Percentiles rank a stretch among this genome's conserved stretches.
Evolutionary conservation across 2,113 vertebrate genomes (phyloP).

Genomic region (Rhagologus leucostigma): DNA sequence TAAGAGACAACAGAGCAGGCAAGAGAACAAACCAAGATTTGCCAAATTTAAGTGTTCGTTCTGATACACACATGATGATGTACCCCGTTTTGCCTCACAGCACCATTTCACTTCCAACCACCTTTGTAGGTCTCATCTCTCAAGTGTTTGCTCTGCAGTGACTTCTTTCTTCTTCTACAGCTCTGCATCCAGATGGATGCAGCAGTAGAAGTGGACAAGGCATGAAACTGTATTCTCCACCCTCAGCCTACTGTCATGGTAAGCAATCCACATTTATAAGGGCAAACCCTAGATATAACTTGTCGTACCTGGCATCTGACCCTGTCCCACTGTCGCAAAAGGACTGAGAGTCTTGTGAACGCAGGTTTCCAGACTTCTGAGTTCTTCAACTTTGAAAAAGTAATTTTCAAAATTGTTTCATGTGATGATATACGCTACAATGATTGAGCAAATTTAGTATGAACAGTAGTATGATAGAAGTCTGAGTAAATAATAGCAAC

Average conservation of each 20-base stretch:
- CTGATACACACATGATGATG: neutral
- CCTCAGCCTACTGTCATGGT: neutral
- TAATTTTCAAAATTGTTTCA: neutral
- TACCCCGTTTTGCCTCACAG: neutral
- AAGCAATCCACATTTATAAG: neutral
- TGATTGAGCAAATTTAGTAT: neutral
- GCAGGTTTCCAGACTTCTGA: rapidly evolving
- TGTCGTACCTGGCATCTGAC: neutral
- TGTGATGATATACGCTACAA: neutral
- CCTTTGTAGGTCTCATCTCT: neutral
- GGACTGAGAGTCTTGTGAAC: neutral
- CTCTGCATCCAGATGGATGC: neutral
- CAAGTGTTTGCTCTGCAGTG: rapidly evolving
- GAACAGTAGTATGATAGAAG: neutral
- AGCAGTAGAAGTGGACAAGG: neutral
- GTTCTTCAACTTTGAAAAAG: neutral
- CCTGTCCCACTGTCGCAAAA: neutral
- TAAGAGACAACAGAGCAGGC: neutral
- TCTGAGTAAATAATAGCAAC: neutral
- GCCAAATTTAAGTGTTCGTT: neutral
- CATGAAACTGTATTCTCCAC: neutral
- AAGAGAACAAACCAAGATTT: neutral
- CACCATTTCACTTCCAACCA: neutral
- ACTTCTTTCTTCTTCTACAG: neutral
- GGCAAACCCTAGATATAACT: neutral